Conservation (phyloP, 1,140 invertebrate genomes). For the Chironomus striatipennis region DNA sequence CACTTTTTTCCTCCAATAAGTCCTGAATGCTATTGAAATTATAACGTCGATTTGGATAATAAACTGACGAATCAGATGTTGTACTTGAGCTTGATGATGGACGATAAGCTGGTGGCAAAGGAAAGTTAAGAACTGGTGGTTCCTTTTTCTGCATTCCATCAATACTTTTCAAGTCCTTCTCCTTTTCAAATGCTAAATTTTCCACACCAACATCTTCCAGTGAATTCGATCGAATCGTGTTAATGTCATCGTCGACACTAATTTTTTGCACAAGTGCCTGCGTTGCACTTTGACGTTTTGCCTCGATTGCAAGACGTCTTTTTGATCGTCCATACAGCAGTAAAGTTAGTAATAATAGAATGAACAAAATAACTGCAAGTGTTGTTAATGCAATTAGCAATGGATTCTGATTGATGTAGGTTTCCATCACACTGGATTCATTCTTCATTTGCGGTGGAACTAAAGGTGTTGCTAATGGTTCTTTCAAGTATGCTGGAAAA, state of each 20-base stretch:
- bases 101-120: conserved; percentile 30
- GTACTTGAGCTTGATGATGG: conserved; percentile 36
- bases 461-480: conserved; percentile 47
- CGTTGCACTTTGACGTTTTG: conserved; percentile 31
- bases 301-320: conserved; percentile 41
- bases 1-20: conserved; percentile 35
- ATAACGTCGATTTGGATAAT: conserved; percentile 37
- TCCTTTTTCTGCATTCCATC: background rate
- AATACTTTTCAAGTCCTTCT: background rate
- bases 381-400: conserved; percentile 40
- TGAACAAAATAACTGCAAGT: conserved; percentile 48
- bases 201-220: conserved; percentile 16
- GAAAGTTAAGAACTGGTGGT: conserved; percentile 29
- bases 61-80: conserved; percentile 39
- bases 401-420: conserved; percentile 42
- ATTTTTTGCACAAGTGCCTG: conserved; percentile 9
- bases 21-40: conserved; percentile 34
- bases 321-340: conserved; percentile 52
- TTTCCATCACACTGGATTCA: conserved; percentile 53
- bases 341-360: conserved; percentile 52
- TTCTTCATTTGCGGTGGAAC: conserved; percentile 52
- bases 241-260: conserved; percentile 17
- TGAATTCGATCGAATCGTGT: conserved; percentile 10
- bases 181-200: conserved; percentile 22
- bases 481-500: conserved; percentile 58